Evolutionary conservation across 1,140 invertebrate species (phyloP).

Genomic region (Drosophila arizonae): DNA sequence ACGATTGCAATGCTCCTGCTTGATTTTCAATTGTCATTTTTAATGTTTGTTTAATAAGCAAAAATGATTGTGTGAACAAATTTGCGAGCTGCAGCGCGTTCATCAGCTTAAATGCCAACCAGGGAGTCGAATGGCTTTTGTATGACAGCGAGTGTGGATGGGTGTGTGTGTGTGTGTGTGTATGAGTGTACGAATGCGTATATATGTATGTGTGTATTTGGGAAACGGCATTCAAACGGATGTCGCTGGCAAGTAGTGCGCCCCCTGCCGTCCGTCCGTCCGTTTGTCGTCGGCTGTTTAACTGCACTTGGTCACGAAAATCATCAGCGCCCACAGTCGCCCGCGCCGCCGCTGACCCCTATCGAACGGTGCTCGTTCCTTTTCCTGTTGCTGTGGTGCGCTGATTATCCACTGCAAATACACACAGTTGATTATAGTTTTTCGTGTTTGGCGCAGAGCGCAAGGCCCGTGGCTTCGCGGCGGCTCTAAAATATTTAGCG

Average conservation of each 20-base stretch:
- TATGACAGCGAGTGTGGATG: conserved; percentile 9
- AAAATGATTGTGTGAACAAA: conserved; percentile 34
- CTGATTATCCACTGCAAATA: conserved; percentile 81
- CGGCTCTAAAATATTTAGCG: conserved; percentile 79
- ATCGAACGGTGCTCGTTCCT: conserved; percentile 32
- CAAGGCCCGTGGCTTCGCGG: conserved; percentile 48
- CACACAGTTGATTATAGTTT: conserved; percentile 79
- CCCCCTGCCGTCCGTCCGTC: conserved; percentile 46
- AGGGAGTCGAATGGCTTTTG: conserved; percentile 15
- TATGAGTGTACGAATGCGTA: conserved; percentile 10
- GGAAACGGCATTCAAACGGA: conserved; percentile 44
- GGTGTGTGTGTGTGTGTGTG: conserved; percentile 10
- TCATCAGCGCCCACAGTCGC: conserved; percentile 52
- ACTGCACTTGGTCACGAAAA: conserved; percentile 81
- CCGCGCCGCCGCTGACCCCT: not conserved
- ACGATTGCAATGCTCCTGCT: too few species aligned
- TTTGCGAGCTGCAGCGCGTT: conserved; percentile 5
- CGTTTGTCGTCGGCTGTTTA: conserved; percentile 73
- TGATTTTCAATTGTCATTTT: not conserved
- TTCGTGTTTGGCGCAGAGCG: conserved; percentile 64
- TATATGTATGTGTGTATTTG: conserved; percentile 11
- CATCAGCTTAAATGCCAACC: conserved; percentile 54
- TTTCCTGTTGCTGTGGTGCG: conserved; percentile 52
- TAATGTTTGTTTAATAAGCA: not conserved
- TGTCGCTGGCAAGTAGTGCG: conserved; percentile 53